Base-by-base conservation (phyloP, 1,140 invertebrate species). In the Pseudomyrmex gracilis region DNA sequence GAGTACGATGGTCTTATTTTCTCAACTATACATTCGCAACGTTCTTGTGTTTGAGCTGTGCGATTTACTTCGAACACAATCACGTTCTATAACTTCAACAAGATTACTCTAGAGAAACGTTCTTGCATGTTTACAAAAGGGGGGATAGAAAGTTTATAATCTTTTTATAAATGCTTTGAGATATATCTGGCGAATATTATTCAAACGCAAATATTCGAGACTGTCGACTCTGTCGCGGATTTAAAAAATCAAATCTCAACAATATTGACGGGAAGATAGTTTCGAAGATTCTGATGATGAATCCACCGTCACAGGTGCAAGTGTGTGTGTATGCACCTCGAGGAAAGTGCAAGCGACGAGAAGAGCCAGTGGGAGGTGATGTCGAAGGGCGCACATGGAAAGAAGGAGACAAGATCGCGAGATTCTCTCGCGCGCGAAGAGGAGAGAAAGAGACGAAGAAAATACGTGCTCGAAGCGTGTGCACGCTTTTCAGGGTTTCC, bases 401-500 rank as follows among this genome's bases (percentile, higher is more conserved):
- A 73, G 55, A 61, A 51, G 55, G 53, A 17, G 43, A 78, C 5
- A 84, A 76, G 57, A 53, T 80, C 63, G 53, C 67, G 73, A 20
- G 73, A 84, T 55, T 24, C 53, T 83, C 71, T 55, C 49, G 49
- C 60, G 64, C 61, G 53, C 47, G 22, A 64, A 34, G 63, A 60
- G 73, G 3, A 47, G 61, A 73, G 67, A 66, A 47, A 55, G 45
- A 77, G 83, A 82, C 7, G 53, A 58, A 49, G 22, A 68, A 61
- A 70, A 51, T 67, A 70, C 49, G 73, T 86, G 73, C 83, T 87
- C 58, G 71, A 53, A 8, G 60, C 83, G 82, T 77, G 61, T 60
- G 73, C 63, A 82, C 60, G 86, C 92, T 92, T 93, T 89, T 90
- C 91, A 90, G 87, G 89, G 85, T 92, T 92, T 92, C 90, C 92